Conservation (phyloP, 2,888 invertebrate species). For the Iphiclides podalirius region DNA sequence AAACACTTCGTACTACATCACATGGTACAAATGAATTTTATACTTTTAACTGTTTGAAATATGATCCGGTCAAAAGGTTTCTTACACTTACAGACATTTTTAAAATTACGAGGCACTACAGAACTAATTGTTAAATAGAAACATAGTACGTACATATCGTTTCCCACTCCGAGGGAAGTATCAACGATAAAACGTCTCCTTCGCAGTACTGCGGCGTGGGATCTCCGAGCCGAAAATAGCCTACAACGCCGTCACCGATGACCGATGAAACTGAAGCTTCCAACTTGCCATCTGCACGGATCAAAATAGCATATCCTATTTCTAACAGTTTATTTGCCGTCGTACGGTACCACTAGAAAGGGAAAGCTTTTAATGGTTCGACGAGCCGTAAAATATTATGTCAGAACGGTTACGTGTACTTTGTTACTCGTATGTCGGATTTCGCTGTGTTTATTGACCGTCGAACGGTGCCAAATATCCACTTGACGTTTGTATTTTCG, state of each 20-base stretch:
- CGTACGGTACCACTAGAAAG: not conserved
- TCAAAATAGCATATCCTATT: constrained; percentile 15
- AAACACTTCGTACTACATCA: no score
- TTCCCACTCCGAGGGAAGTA: no score
- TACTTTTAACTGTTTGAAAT: no score
- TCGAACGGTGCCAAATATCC: not conserved
- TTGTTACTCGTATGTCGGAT: no score
- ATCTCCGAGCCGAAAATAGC: constrained; percentile 2
- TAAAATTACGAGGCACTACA: no score
- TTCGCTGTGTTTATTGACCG: not conserved
- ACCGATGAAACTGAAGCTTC: constrained; percentile 20
- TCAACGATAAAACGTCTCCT: constrained; percentile 1
- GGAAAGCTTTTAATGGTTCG: not conserved
- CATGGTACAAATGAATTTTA: no score
- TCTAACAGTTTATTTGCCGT: constrained; percentile 4
- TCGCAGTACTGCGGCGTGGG: constrained; percentile 1
- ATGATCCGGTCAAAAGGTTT: no score
- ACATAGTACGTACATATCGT: no score
- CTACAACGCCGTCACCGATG: constrained; percentile 3
- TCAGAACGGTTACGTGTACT: not conserved
- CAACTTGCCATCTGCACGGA: constrained; percentile 8
- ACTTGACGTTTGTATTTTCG: constrained; percentile 2
- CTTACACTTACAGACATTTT: no score
- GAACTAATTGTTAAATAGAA: no score
- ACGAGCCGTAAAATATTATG: constrained; percentile 13